Percentiles rank a stretch among this genome's conserved stretches.
Conservation (phyloP, 2,888 invertebrate species). For the Conistra vaccinii region DNA sequence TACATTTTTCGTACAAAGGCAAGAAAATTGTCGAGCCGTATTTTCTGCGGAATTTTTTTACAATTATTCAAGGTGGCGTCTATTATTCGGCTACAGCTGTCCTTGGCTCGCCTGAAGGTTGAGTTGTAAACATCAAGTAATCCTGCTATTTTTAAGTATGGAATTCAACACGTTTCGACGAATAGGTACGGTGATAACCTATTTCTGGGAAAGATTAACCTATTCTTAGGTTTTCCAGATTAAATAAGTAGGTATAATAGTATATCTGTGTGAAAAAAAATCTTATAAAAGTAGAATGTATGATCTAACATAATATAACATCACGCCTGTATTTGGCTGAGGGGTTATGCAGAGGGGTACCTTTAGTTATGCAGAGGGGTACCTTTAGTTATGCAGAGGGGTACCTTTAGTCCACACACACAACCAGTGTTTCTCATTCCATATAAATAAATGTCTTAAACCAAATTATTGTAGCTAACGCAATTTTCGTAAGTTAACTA, state of each 20-base stretch:
- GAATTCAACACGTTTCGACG: background rate
- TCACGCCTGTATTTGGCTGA: no score
- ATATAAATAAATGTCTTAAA: no score
- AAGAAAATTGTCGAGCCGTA: constrained; percentile 24
- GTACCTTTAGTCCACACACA: no score
- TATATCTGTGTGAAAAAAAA: background rate
- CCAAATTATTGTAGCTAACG: background rate
- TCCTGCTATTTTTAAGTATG: constrained; percentile 26
- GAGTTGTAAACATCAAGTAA: constrained; percentile 12
- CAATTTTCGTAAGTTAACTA: background rate
- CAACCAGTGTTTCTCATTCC: no score
- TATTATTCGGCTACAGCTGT: constrained; percentile 49
- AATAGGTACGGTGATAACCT: background rate
- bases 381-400: no score
- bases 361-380: no score
- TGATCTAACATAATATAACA: no score
- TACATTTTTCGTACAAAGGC: constrained; percentile 25
- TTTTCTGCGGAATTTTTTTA: constrained; percentile 54
- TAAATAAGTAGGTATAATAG: background rate
- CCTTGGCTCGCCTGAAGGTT: constrained; percentile 49
- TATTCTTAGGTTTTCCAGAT: background rate
- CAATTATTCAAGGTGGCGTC: constrained; percentile 51
- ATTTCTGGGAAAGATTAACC: background rate
- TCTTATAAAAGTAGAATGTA: background rate
- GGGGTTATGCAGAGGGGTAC: no score